A percentile compares a stretch with the other conserved stretches of the same genome.
Conservation (phyloP, 2,797 vertebrate species). For the Anniella stebbinsi region DNA sequence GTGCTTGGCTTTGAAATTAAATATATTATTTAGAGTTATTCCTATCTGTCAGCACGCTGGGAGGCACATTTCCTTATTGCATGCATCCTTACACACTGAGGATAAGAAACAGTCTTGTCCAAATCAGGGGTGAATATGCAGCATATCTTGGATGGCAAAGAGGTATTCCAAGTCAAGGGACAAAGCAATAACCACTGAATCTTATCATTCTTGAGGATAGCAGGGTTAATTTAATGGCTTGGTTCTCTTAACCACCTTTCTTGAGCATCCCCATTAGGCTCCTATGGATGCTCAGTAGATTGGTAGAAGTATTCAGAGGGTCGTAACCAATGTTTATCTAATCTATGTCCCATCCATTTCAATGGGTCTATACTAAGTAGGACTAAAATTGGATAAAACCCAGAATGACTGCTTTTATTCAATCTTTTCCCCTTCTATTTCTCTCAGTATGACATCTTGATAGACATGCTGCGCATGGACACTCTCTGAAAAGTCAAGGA, state of each 20-base stretch:
- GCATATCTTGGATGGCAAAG: not conserved
- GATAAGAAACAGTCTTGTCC: not conserved
- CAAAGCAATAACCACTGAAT: not conserved
- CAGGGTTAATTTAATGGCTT: no score
- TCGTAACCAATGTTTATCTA: no score
- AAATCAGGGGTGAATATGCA: not conserved
- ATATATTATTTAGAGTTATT: not conserved
- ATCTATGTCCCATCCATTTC: no score
- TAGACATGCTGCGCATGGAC: no score
- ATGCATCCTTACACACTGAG: not conserved
- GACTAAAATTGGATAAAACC: no score
- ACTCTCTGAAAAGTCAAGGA: no score
- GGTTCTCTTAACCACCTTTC: not conserved
- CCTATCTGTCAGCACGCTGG: not conserved
- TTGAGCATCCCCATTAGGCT: not conserved
- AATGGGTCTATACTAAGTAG: no score
- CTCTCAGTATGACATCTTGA: no score
- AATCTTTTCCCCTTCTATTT: not conserved
- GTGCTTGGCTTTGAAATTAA: constrained; percentile 5
- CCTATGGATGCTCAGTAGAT: not conserved
- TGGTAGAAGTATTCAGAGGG: not conserved
- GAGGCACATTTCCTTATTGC: not conserved
- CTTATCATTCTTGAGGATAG: no score
- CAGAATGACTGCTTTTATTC: not conserved
- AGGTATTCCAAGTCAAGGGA: not conserved